Evolutionary conservation across 2,888 invertebrate species (phyloP).

Genomic region (Meghimatium bilineatum): DNA sequence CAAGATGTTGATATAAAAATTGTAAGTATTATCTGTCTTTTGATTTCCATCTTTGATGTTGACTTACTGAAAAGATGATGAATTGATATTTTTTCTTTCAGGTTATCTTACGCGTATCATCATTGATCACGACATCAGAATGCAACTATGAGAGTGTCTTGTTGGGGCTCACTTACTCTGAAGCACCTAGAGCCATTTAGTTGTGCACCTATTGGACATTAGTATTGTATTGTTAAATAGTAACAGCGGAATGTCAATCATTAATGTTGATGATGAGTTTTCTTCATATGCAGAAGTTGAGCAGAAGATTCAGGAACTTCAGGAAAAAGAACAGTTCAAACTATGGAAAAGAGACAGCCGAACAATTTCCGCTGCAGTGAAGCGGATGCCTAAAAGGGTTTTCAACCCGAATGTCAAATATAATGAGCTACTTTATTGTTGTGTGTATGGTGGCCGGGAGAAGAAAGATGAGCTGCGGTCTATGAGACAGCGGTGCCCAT

Average conservation of each 20-base stretch:
- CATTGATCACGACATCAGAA: neutral
- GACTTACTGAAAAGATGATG: too few relatives aligned
- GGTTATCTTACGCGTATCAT: neutral
- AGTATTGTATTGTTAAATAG: neutral
- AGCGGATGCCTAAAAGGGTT: conserved; percentile 44
- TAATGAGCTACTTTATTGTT: conserved; percentile 45
- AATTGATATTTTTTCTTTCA: neutral
- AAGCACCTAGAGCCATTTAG: neutral
- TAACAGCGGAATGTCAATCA: conserved; percentile 29
- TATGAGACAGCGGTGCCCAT: conserved; percentile 43
- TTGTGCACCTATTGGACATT: neutral
- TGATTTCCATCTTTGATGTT: too few relatives aligned
- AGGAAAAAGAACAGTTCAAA: conserved; percentile 44
- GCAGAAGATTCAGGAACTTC: conserved; percentile 43
- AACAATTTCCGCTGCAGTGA: conserved; percentile 43
- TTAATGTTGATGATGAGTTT: conserved; percentile 45
- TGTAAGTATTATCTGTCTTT: too few relatives aligned
- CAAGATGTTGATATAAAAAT: too few relatives aligned
- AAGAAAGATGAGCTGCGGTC: conserved; percentile 43
- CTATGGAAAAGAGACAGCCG: conserved; percentile 46
- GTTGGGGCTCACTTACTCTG: neutral
- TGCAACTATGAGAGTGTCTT: neutral
- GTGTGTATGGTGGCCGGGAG: conserved; percentile 44
- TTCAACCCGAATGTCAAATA: conserved; percentile 43
- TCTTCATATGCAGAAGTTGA: conserved; percentile 44